phyloP scores from a whole-genome alignment of 2,113 vertebrate species.

The Cathartes aura region DNA sequence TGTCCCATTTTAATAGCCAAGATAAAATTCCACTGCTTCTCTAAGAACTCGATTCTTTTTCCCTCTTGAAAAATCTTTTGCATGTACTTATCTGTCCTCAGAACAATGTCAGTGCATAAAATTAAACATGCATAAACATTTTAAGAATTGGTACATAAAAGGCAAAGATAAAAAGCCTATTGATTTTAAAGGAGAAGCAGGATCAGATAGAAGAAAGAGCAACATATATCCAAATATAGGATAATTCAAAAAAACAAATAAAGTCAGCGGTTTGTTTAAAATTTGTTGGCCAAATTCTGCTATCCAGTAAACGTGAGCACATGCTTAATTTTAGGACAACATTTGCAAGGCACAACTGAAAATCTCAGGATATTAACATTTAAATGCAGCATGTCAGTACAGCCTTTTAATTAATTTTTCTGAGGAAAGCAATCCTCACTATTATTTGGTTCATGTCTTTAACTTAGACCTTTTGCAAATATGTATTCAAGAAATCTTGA shows the following conservation, averaged over 20 bases:
- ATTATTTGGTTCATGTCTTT: neutral
- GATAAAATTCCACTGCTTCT: neutral
- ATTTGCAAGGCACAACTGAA: neutral
- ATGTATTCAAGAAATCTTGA: neutral
- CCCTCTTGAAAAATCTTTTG: neutral
- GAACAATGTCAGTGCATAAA: neutral
- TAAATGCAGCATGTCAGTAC: neutral
- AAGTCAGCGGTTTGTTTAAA: neutral
- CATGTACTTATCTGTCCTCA: neutral
- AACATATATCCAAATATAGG: neutral
- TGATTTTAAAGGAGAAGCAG: neutral
- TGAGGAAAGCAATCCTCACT: neutral
- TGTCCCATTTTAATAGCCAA: slow-evolving; percentile 40
- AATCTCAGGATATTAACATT: neutral
- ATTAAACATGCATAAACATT: neutral
- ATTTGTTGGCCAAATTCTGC: neutral
- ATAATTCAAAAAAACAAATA: rapidly evolving
- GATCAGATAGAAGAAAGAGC: neutral
- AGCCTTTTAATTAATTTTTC: neutral
- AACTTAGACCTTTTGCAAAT: neutral
- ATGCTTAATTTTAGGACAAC: neutral
- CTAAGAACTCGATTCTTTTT: neutral
- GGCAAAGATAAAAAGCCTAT: neutral
- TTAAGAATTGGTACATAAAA: neutral
- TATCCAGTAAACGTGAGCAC: neutral